Evolutionary conservation across 2,113 vertebrate genomes (phyloP).

Genomic region (Mungos mungo): DNA sequence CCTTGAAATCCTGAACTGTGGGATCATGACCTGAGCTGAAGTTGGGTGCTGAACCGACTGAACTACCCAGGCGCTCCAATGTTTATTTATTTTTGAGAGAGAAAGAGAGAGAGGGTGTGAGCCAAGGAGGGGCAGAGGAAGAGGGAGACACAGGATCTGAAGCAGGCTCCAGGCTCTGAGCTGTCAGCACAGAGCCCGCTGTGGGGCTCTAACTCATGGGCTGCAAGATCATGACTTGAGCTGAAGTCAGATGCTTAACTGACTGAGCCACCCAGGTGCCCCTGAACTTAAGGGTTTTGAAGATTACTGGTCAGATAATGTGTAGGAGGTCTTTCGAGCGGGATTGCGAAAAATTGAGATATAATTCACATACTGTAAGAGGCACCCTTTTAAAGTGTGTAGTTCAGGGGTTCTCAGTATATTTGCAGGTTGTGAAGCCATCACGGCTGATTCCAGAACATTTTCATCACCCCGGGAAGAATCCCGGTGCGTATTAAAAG

Average conservation of each 20-base stretch:
- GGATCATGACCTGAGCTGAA: no score
- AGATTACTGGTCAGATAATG: not conserved
- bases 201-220: no score
- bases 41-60: not conserved
- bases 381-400: not conserved
- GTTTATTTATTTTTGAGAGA: no score
- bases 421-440: not conserved
- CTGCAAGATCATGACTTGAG: no score
- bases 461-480: not conserved
- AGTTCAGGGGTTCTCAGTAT: not conserved
- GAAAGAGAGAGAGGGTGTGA: no score
- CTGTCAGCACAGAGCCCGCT: no score
- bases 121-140: no score
- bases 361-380: not conserved
- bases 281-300: not conserved
- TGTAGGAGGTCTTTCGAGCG: not conserved
- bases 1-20: no score
- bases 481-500: not conserved
- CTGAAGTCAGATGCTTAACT: not conserved
- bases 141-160: no score
- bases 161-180: no score
- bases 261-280: not conserved
- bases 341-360: not conserved
- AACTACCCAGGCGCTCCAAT: not conserved
- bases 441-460: not conserved